Conservation (phyloP, 1,140 invertebrate genomes). For the Colletes gigas region DNA sequence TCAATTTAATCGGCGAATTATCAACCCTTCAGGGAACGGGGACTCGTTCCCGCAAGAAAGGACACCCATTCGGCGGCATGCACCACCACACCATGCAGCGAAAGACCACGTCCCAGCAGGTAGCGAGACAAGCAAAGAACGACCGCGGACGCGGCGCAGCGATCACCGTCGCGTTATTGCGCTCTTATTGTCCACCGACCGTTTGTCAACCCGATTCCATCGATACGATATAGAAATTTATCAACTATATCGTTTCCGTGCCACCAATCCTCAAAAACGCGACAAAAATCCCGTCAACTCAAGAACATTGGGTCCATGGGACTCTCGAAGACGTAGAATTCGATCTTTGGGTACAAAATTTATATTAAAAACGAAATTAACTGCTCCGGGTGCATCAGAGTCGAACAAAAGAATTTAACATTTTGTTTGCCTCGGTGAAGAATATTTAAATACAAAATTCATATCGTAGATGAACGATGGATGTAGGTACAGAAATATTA, state of each 20-base stretch:
- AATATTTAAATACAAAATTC: too few relatives aligned
- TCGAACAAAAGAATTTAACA: too few relatives aligned
- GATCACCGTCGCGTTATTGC: background rate
- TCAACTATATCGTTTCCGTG: background rate
- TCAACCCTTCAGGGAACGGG: constrained; percentile 77
- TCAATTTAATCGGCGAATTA: constrained; percentile 81
- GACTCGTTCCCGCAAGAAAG: constrained; percentile 66
- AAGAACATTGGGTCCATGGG: too few relatives aligned
- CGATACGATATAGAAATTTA: constrained; percentile 10
- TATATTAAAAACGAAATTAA: too few relatives aligned
- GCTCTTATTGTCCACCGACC: constrained; percentile 6
- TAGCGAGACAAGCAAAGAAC: constrained; percentile 58
- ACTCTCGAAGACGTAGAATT: too few relatives aligned
- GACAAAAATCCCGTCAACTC: too few relatives aligned
- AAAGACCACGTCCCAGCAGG: constrained; percentile 64
- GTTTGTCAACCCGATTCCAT: constrained; percentile 15
- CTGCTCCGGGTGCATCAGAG: too few relatives aligned
- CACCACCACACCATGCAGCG: constrained; percentile 47
- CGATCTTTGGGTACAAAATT: too few relatives aligned
- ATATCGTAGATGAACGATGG: too few relatives aligned
- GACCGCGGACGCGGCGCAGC: constrained; percentile 3
- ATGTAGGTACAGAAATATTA: too few relatives aligned
- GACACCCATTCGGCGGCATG: constrained; percentile 35
- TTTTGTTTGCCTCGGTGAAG: too few relatives aligned
- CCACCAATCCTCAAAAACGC: too few relatives aligned